Evolutionary conservation across 2,888 invertebrate genomes (phyloP), one percentile per base, ranked within the genome.

Genomic region (Metallyticus violacea): DNA sequence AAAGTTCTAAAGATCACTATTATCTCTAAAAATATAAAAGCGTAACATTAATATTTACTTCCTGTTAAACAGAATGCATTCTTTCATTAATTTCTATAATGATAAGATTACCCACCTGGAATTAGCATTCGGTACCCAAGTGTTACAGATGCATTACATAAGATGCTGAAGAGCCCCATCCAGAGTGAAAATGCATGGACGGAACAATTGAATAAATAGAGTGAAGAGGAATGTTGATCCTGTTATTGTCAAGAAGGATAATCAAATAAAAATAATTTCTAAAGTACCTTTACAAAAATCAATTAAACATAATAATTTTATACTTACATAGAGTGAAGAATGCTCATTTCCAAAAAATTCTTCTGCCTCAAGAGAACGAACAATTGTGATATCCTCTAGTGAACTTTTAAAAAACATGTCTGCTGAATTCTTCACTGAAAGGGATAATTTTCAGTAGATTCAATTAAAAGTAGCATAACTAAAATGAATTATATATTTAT

Each of bases 161-260:
- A 26, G 26, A 86, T 77, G 7, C 80, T 62, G 28, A 85, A 80
- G n/a, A 87, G 82, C 5, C 87, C 87, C n/a, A 87, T 82, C 87
- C 87, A 87, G 2, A 87, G 87, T 1, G 86, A 86, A n/a, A 86
- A 26, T 7, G 86, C 87, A 79, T 87, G 86, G 5, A 84, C n/a
- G 30, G 81, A 29, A 40, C 81, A 77, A 28, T 81, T 77, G 26
- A 86, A 22, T 26, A 86, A 81, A 7, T 86, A 86, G 7, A 78
- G 30, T 2, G 82, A 77, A 3, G 86, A 82, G 15, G 86, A 77
- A 83, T 86, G 83, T 77, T 15, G 26, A 28, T 86, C 29, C 78
- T 82, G 81, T 26, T 15, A 78, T 26, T 26, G 9, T 2, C 1
- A 40, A 29, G n/a, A n/a, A n/a, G n/a, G n/a, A n/a, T n/a, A n/a